Base-by-base conservation (phyloP, 2,113 vertebrate species). In the pig (Sus scrofa) region DNA sequence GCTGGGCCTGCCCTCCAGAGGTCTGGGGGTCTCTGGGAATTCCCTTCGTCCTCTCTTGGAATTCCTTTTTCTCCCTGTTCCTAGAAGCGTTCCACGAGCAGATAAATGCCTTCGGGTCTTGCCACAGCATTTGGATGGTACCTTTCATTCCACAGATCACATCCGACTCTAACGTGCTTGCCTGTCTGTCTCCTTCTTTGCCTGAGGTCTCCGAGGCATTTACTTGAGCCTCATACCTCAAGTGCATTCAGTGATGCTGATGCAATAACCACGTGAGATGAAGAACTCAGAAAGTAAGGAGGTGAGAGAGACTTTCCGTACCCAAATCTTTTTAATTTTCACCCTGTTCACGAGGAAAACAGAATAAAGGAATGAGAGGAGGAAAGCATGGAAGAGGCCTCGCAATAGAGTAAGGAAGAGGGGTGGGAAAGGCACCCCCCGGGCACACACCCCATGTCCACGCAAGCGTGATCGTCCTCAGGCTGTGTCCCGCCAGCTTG, bases 281-380 rank as follows among this genome's bases (percentile, higher is more conserved):
- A 85, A 85, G 79, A 93, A 37, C 27, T 68, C 58, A 68, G 71
- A 63, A 63, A n/a, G 34, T 19, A 70, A 81, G 56, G 14, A 86
- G 77, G 20, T 7, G 13, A 78, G 50, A 65, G 62, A 26, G 4
- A 11, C 30, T 39, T 73, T 56, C 63, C 78, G 12, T 34, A 74
- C 14, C 52, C 63, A 73, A 50, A n/a, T 70, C 30, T 85, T 75
- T 79, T 63, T n/a, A 14, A 60, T 85, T 58, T 78, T 65, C n/a
- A n/a, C 10, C 9, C 32, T 52, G 8, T 39, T 86, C 58, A 62
- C 67, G n/a, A 96, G 86, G 73, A 58, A 92, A 50, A 39, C 18
- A 50, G 52, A 67, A 71, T 26, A 27, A 78, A 86, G 20, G 52
- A 62, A 39, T 18, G 54, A 68, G 3, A 50, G 4, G 34, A 82